Conservation (phyloP, 2,888 invertebrate genomes). For the Brachycybe producta region DNA sequence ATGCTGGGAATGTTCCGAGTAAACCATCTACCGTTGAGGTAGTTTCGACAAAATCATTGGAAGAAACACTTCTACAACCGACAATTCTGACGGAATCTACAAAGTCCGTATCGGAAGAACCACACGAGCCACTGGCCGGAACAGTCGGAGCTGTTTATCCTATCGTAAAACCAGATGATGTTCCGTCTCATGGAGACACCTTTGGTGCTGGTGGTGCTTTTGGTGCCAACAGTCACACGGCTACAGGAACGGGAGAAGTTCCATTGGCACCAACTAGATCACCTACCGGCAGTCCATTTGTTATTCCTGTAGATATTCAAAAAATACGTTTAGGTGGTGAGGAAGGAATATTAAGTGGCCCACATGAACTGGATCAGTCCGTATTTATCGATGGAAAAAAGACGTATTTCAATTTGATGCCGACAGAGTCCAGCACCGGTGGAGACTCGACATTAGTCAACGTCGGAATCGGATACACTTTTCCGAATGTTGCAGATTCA, state of each 20-base stretch:
- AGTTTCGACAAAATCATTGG: too few species aligned
- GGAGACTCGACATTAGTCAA: slow-evolving; percentile 22
- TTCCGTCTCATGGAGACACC: too few species aligned
- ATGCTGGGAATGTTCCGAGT: slow-evolving; percentile 3
- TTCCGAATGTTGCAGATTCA: slow-evolving; percentile 39
- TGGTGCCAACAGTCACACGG: too few species aligned
- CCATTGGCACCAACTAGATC: background rate
- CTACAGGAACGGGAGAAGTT: too few species aligned
- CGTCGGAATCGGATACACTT: slow-evolving; percentile 22
- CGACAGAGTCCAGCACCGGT: slow-evolving; percentile 21
- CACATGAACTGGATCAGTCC: slow-evolving; percentile 48
- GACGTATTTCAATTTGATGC: slow-evolving; percentile 70
- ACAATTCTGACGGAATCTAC: too few species aligned
- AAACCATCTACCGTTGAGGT: too few species aligned
- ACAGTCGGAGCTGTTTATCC: too few species aligned
- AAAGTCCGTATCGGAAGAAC: too few species aligned
- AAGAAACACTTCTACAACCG: too few species aligned
- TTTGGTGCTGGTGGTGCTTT: too few species aligned
- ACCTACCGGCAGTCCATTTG: slow-evolving; percentile 38
- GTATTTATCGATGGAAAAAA: slow-evolving; percentile 84
- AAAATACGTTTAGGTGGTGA: slow-evolving; percentile 33
- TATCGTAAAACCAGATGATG: too few species aligned
- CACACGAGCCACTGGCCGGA: too few species aligned
- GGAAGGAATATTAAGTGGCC: slow-evolving; percentile 3
- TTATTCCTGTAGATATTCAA: slow-evolving; percentile 50